Evolutionary conservation across 2,797 vertebrate genomes (phyloP).

Genomic region (Cossypha dichroa): DNA sequence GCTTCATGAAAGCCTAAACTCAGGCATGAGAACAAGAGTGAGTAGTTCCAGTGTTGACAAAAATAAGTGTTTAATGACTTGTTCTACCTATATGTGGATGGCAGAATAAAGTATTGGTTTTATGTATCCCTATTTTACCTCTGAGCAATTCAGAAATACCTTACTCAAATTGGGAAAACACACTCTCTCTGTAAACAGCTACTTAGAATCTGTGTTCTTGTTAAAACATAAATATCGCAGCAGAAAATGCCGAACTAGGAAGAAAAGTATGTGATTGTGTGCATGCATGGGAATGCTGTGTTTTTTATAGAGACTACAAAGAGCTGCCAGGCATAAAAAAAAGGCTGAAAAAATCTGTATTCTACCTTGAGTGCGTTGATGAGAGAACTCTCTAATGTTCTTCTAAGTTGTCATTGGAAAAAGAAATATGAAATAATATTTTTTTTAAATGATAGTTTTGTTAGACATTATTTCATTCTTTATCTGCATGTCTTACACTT

Average conservation of each 20-base stretch:
- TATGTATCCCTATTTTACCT: neutral
- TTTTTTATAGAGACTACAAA: neutral
- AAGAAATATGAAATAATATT: neutral
- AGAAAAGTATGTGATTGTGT: neutral
- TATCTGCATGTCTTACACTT: slow-evolving; percentile 12
- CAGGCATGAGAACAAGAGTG: slow-evolving; percentile 76
- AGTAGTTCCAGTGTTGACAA: slow-evolving; percentile 19
- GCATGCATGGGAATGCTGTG: neutral
- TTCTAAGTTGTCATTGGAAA: neutral
- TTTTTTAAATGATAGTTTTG: neutral
- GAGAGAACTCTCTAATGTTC: neutral
- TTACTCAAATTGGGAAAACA: neutral
- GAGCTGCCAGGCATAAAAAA: neutral
- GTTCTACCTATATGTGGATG: neutral
- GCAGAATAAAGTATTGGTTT: neutral
- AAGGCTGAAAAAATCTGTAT: slow-evolving; percentile 10
- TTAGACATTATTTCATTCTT: slow-evolving; percentile 15
- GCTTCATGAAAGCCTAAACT: slow-evolving; percentile 64
- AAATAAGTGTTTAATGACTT: neutral
- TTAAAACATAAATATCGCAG: neutral
- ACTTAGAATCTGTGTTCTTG: neutral
- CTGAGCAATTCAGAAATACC: neutral
- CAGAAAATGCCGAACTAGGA: neutral
- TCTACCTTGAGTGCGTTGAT: neutral
- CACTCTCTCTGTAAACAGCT: neutral